Evolutionary conservation across 2,797 vertebrate species (phyloP).

Genomic region (Spinus olivaceus): DNA sequence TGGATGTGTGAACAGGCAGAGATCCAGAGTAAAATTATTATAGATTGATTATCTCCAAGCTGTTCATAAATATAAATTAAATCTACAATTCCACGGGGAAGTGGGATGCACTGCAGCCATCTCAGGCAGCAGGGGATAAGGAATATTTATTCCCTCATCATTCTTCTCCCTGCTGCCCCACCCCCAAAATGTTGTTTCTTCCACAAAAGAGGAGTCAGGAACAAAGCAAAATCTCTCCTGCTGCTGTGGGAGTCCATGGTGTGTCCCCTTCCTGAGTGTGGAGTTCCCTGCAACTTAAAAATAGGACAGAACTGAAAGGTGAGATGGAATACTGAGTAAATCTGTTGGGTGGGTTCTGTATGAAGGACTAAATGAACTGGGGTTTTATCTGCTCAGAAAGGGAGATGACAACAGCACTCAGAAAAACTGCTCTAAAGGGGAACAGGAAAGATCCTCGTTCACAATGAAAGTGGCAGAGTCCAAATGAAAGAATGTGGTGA

Average conservation of each 20-base stretch:
- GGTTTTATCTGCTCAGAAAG: not conserved
- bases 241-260: not conserved
- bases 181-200: not conserved
- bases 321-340: not conserved
- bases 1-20: not conserved
- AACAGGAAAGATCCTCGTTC: not conserved
- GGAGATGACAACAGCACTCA: not conserved
- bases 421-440: not conserved
- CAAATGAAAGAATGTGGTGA: not conserved
- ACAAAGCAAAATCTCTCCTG: not conserved
- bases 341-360: not conserved
- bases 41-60: not conserved
- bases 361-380: not conserved
- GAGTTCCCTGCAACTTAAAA: not conserved
- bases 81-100: not conserved
- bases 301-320: not conserved
- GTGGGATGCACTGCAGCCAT: not conserved
- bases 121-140: not conserved
- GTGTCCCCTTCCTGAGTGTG: not conserved
- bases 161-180: not conserved
- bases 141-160: not conserved
- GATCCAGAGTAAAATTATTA: not conserved
- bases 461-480: no score
- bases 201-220: not conserved
- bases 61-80: slow-evolving; percentile 43